Evolutionary conservation across 2,888 invertebrate species (phyloP), one percentile per base, ranked within the genome.

Genomic region (Sycophila texana): DNA sequence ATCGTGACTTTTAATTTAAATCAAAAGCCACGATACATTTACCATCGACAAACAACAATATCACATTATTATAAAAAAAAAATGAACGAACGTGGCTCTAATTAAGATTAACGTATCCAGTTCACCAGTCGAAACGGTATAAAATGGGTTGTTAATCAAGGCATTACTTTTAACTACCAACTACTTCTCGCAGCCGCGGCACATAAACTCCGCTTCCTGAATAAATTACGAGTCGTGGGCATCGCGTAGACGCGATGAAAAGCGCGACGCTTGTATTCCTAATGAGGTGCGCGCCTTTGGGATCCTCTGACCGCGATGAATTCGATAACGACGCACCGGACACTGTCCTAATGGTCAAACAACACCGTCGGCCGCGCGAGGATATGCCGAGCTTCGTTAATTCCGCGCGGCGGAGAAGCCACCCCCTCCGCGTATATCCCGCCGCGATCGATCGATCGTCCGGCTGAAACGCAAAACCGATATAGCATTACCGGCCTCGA

Each of bases 401-500:
- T 63, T 79, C 13, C 65, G 61, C 51, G 66, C 26, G 20, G 74
- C 39, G 65, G 71, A 60, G 49, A 58, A 61, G 58, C 51, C 55
- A 53, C 20, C 18, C 20, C 22, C 14, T 70, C 61, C 18, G 16
- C 61, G 30, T 58, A 49, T 3, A 26, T 26, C 26, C 26, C 26
- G 26, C 26, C 53, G 73, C 77, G 81, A 74, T 79, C 82, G 82
- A 61, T 74, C 71, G 82, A 75, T 75, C 72, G 47, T 0, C 14
- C 16, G 53, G n/a, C 68, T 84, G 86, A 85, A 87, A 87, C 81
- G 82, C 82, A 82, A 87, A 83, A 83, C 87, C 85, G 84, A 84
- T 84, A 83, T 78, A 78, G 66, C 84, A 83, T 88, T 86, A 86
- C 85, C 82, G 57, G 22, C 39, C 83, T 83, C 86, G 85, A 87